Evolutionary conservation across 1,140 invertebrate genomes (phyloP), one percentile per base, ranked within the genome.

Genomic region (Hyles euphorbiae): DNA sequence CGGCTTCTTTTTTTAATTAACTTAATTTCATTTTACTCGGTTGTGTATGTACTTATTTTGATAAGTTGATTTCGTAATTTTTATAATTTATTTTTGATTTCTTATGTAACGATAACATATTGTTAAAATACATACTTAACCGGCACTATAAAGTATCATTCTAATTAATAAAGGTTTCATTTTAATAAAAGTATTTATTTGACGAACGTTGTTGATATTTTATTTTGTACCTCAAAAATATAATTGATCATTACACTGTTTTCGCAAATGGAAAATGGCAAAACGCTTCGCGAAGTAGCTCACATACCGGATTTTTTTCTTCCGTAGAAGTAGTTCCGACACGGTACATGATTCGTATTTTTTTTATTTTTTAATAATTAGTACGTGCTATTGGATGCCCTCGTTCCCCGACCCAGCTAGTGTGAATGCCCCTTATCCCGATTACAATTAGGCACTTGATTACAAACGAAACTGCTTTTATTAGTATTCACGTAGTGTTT

Each of bases 21-120:
- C 63, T 77, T 80, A 74, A 64, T 71, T 75, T 68, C 12, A 44
- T 34, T 76, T 78, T 75, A 81, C 77, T 86, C 81, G 83, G 85
- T 88, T 88, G 83, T 88, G 85, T 88, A 81, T 85, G 85, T 88
- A 88, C 85, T 88, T 88, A 88, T 87, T 71, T 76, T 75, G 36
- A 73, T 83, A 86, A 83, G 74, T 83, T 52, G 72, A 71, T 78
- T 87, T 79, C 74, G 74, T 81, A 73, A 63, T 68, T 54, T 22
- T 65, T 74, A 49, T 72, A 74, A 76, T 71, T 83, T 81, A 80
- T 75, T 76, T 82, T 82, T 83, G 67, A 76, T 68, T 81, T 82
- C 66, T 65, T 61, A 61, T 79, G 76, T 84, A 85, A 78, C 70
- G 66, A 72, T 60, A 53, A 56, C 36, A 74, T 22, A 22, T 78